Evolutionary conservation across 1,140 invertebrate genomes (phyloP).

Genomic region (Nephotettix cincticeps): DNA sequence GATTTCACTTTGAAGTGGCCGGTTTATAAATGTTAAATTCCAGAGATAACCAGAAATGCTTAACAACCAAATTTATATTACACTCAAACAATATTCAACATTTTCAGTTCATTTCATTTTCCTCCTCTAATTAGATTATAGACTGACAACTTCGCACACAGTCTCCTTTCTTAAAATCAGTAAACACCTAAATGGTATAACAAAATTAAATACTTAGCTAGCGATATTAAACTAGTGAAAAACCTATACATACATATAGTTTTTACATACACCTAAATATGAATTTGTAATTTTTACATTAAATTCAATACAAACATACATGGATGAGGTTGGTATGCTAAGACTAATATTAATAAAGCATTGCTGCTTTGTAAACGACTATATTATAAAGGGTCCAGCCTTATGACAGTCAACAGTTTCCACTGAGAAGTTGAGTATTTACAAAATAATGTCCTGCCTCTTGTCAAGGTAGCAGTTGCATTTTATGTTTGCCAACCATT

Average conservation of each 20-base stretch:
- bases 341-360: too few species aligned
- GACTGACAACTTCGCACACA: too few species aligned
- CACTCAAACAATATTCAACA: too few species aligned
- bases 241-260: neutral
- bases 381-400: neutral
- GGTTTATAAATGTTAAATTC: too few species aligned
- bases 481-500: neutral
- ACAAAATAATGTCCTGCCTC: neutral
- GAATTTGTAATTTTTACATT: neutral
- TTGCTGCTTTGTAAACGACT: too few species aligned
- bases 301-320: neutral
- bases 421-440: neutral
- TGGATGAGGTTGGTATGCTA: too few species aligned
- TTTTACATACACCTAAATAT: neutral
- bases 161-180: neutral
- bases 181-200: neutral
- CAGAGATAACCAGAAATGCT: too few species aligned
- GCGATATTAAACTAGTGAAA: conserved; percentile 1
- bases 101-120: too few species aligned
- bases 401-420: neutral
- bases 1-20: too few species aligned
- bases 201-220: conserved; percentile 4
- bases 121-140: too few species aligned
- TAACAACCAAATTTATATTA: too few species aligned
- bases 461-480: too few species aligned